Conservation (phyloP, 2,113 vertebrate species). For the Platichthys stellatus region DNA sequence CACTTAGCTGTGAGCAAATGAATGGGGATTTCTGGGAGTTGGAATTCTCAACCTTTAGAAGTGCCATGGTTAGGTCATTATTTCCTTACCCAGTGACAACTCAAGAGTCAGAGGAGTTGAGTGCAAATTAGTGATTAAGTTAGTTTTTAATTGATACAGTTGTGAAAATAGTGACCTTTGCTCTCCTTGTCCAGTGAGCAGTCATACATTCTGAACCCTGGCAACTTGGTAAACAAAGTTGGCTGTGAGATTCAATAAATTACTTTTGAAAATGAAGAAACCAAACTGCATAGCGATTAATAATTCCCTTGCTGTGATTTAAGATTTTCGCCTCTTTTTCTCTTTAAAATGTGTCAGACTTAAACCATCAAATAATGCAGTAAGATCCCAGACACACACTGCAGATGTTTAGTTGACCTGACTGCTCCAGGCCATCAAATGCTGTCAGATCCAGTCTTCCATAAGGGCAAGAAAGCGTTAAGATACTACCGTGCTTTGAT, state of each 20-base stretch:
- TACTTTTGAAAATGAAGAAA: constrained; percentile 45
- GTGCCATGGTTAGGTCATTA: constrained; percentile 49
- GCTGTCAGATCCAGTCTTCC: neutral
- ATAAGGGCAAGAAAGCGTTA: no score
- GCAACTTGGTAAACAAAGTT: constrained; percentile 70
- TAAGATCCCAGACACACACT: constrained; percentile 3
- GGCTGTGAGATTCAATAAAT: constrained; percentile 55
- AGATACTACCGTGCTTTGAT: neutral
- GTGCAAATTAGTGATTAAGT: no score
- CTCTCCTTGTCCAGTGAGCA: constrained; percentile 39
- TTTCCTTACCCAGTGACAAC: constrained; percentile 19
- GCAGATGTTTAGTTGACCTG: no score
- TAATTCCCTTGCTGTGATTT: no score
- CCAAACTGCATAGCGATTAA: no score
- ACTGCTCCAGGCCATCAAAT: neutral
- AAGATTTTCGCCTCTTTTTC: no score
- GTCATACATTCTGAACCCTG: constrained; percentile 53
- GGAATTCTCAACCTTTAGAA: constrained; percentile 71
- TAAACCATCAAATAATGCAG: no score
- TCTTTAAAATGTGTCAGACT: no score
- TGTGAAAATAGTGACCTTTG: constrained; percentile 59
- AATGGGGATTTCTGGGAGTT: constrained; percentile 51
- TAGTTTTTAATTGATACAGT: neutral
- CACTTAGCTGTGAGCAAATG: constrained; percentile 41
- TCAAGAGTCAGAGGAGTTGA: neutral